Base-by-base conservation (phyloP, 2,888 invertebrate species). In the Orthosia gracilis region DNA sequence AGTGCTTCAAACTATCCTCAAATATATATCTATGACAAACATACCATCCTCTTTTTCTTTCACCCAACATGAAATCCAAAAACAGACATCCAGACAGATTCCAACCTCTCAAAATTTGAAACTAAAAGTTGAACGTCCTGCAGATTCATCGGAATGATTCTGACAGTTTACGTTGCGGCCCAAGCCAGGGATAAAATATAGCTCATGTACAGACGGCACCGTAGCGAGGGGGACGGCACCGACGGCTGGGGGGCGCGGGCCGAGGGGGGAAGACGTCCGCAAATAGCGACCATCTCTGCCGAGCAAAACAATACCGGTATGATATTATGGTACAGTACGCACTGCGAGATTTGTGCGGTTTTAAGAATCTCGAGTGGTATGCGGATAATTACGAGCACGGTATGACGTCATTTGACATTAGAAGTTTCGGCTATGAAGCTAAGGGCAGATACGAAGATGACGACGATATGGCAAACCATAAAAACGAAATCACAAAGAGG, bases 121-220 rank as follows among this genome's bases (percentile, higher is more conserved):
- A 92, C 92, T 91, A 90, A 92, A 94, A 95, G 95, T 95, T 96
- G 95, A 96, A 95, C 92, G 95, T 92, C 94, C 95, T 93, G 90
- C 90, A 89, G 91, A 92, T 91, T 90, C 92, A 91, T 91, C 90
- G 90, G 91, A 91, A 92, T 93, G 92, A 94, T 95, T 94, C 95
- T 95, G 95, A 95, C 95, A 95, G 96, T 95, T 95, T 95, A 94
- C 94, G 93, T 93, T 92, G 93, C 91, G 93, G 92, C 92, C 89
- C 94, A 94, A 94, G 94, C 90, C 94, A 92, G 93, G 94, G 94
- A 95, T 96, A 95, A 96, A 95, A 95, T 96, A 96, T 96, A 94
- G 95, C 95, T 93, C 94, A 91, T 93, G 94, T 93, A 93, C 94
- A 95, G 95, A 94, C 95, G 93, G 92, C 93, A 94, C 94, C 92